Evolutionary conservation across 2,888 invertebrate genomes (phyloP), one percentile per base, ranked within the genome.

Genomic region (Andrena praecox): DNA sequence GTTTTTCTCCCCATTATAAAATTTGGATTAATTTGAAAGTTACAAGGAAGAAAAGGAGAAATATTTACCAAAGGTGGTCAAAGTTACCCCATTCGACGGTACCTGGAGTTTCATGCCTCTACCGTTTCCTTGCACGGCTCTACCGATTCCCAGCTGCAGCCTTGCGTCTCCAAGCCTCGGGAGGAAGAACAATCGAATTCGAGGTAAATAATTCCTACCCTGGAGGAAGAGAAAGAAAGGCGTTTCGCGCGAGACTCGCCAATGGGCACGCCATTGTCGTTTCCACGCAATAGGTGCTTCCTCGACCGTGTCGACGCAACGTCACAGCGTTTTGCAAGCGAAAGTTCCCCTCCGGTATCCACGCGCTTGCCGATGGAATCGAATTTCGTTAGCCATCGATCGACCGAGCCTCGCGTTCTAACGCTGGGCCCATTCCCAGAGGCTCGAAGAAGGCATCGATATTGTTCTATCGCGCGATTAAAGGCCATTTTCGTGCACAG

Each of bases 281-380:
- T 75, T 75, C 35, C 82, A 56, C 75, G 85, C 85, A 82, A 85
- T 82, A 67, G 72, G 69, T 42, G 74, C 27, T 64, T 66, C 66
- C 74, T 85, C 82, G 71, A 82, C 60, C 87, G 73, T 85, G 77
- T 77, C 87, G 75, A 54, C 16, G 77, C 72, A 82, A 72, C 77
- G 75, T 75, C 71, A 54, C 71, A n/a, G 70, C 66, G 59, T 74
- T 79, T 80, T 69, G 70, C 73, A 50, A 86, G 80, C 80, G 85
- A 84, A 80, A 85, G 85, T 86, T 66, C 54, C 74, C 64, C 60
- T 42, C 48, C 35, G 52, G 48, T 48, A 33, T 68, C 67, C 68
- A n/a, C 78, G 35, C 33, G 7, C 35, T 62, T 29, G 62, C 20
- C 35, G 5, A 29, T 16, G n/a, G 42, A 68, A 68, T 80, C 59